Base-by-base conservation (phyloP, 2,797 vertebrate species). In the Rhabdophis nuchalis region DNA sequence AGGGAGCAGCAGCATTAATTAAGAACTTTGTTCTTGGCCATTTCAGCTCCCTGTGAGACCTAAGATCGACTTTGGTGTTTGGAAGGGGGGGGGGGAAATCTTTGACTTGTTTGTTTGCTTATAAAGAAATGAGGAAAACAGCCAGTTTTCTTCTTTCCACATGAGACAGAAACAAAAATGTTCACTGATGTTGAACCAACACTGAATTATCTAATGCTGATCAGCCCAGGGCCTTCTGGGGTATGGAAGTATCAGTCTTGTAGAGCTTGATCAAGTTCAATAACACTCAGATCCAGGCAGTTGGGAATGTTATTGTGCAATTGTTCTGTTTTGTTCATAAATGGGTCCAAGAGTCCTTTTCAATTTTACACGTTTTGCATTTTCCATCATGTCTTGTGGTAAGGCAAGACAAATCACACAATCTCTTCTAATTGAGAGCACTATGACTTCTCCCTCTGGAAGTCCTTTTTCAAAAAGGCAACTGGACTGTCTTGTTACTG, bases 1-100 rank as follows among this genome's bases (percentile, higher is more conserved):
- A 92, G 94, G 93, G 93, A 95, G 93, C 82, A 92, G 90, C 95
- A 95, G 91, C 95, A 96, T 95, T 96, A 96, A 97, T 97, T 96
- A 97, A 95, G 95, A 93, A 93, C 96, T 97, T 96, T 96, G 94
- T 86, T 95, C 16, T 97, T 94, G 86, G 68, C 95, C 87, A 89
- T 89, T 95, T 82, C 64, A 23, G 95, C 94, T 97, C 88, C 87
- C 88, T 95, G 87, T 1, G 0, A 96, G 64, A 85, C 91, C 94
- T 96, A 96, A 94, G 94, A 96, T 95, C 93, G 92, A 95, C 88
- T 96, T 93, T 25, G 95, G 94, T 92, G 61, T 94, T 90, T 96
- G 95, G 95, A 96, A 97, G 64, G 1, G 92, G 91, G 94, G 97
- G 64, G 1, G 92, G 91, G 94, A 18, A 85, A 89, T 87, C 29